Base-by-base conservation (phyloP, 30 jellyfish, hydroid and myxozoan genomes). In the Pelagia noctiluca region DNA sequence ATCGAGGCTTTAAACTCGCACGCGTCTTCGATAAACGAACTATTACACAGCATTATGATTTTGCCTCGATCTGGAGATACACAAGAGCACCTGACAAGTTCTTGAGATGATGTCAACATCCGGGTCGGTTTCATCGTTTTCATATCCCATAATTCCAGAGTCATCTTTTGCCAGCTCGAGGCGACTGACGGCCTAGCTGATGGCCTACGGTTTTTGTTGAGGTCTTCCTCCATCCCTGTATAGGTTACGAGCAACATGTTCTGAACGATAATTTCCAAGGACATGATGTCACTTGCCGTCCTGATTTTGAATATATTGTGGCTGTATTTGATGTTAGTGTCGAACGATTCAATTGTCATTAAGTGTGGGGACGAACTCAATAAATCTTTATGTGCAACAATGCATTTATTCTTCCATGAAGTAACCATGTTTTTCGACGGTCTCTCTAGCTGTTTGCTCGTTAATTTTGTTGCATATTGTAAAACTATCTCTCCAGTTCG, bases 161-260 rank as follows among this genome's bases (percentile, higher is more conserved):
- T 4, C 86, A 75, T 86, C 34, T 75, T 73, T 53, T 75, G 89
- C 75, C 89, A 67, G 35, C 42, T 86, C 0, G 96, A 69, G 22
- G 96, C 86, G 13, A 73, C 87, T 1, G 94, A 72, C 11, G 94
- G 84, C 76, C 84, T 75, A 19, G 88, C 84, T 12, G 95, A 53
- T 25, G 88, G 76, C 54, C 72, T 57, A 1, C 88, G 68, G 25
- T 48, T 67, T 13, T 47, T 63, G 63, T 68, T 50, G 18, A 52
- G 57, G 28, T 72, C 84, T 23, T 84, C 84, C 42, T 48, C 78
- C 19, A 71, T 21, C 4, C 68, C 77, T 2, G 79, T 83, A 65
- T 50, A 71, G 1, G 94, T 84, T 22, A 74, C 84, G 11, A 82
- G 86, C 18, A 82, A 23, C 42, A 49, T 85, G 74, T 26, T 34